Evolutionary conservation across 23 tunicate genomes (phyloP).

Genomic region (Ascidia mentula): DNA sequence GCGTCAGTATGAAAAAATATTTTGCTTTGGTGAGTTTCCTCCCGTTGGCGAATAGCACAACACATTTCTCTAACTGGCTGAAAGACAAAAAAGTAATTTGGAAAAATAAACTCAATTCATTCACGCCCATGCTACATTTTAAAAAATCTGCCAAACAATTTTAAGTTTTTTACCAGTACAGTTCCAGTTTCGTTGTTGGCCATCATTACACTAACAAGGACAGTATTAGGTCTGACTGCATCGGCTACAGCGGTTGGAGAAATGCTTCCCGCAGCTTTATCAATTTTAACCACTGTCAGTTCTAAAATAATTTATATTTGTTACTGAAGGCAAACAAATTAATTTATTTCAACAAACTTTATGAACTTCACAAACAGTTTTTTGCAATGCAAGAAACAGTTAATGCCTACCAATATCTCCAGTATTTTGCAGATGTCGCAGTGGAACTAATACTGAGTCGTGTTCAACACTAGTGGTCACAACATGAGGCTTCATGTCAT

Average conservation of each 20-base stretch:
- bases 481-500: slow-evolving; percentile 55
- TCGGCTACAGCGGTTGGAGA: slow-evolving; percentile 29
- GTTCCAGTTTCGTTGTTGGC: slow-evolving; percentile 99
- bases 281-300: slow-evolving; percentile 44
- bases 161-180: slow-evolving; percentile 57
- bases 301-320: slow-evolving; percentile 21
- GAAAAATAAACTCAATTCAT: too few species aligned
- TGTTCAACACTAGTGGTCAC: slow-evolving; percentile 88
- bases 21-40: neutral
- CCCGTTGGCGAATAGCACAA: slow-evolving; percentile 3
- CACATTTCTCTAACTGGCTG: slow-evolving; percentile 68
- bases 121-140: too few species aligned
- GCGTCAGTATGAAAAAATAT: slow-evolving; percentile 84
- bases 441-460: slow-evolving; percentile 74
- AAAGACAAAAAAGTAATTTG: too few species aligned
- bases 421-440: slow-evolving; percentile 19
- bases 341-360: too few species aligned
- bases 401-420: slow-evolving; percentile 16
- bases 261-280: slow-evolving; percentile 31
- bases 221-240: slow-evolving; percentile 58
- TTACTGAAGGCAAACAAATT: neutral
- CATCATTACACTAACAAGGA: slow-evolving; percentile 86
- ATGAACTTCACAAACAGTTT: too few species aligned
- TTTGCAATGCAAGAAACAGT: neutral
- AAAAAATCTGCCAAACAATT: too few species aligned